Evolutionary conservation across 1,140 invertebrate genomes (phyloP), one percentile per base, ranked within the genome.

Genomic region (Dufourea novaeangliae): DNA sequence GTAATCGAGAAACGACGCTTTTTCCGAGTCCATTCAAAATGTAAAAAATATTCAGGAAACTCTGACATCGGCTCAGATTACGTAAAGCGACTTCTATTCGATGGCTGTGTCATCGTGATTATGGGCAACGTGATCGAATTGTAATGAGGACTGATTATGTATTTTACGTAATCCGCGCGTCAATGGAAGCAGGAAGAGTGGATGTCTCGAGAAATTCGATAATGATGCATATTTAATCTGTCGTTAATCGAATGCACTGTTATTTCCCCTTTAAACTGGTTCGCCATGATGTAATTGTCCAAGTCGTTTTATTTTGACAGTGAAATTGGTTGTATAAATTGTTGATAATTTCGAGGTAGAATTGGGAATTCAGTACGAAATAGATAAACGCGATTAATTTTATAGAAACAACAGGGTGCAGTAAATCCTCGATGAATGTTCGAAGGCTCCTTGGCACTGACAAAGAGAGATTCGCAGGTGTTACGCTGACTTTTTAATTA

Each of bases 1-100:
- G 32, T 54, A 78, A 88, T 59, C 14, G 34, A 56, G 39, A 68
- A 71, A 54, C 59, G 1, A 22, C 41, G 54, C n/a, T n/a, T 54
- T 11, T 10, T 10, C 17, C 46, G 25, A 66, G 56, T 70, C 20
- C 22, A 34, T 11, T 25, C 17, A 11, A 2, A n/a, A 37, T 37
- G 46, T 0, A 50, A 50, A 7, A n/a, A 50, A n/a, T 17, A 17
- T 6, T n/a, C 7, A n/a, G 8, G 3, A n/a, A 50, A n/a, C 46
- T 50, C 20, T 50, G 46, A 50, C 46, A 50, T n/a, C 46, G 20
- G 46, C 46, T 50, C 46, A n/a, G 46, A 50, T 50, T 50, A 50
- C 46, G 46, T 50, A 50, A 50, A 50, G 5, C 20, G 46, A 50
- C n/a, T 50, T 50, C 20, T 1, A n/a, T 50, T 17, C 6, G 46